Evolutionary conservation across 2,113 vertebrate genomes (phyloP).

Genomic region (Gorilla gorilla): DNA sequence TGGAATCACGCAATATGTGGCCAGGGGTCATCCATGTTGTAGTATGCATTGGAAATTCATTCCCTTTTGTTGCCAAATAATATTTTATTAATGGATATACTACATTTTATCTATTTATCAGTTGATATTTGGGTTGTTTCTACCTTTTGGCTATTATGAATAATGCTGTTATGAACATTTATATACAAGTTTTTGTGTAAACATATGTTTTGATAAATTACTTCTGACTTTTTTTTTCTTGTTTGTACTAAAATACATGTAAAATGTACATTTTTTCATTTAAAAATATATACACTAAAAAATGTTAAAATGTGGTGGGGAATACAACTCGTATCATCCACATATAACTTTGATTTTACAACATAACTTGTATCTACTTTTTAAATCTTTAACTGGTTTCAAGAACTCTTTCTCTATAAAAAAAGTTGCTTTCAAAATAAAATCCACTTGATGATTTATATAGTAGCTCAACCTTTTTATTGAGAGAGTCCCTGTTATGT

Average conservation of each 20-base stretch:
- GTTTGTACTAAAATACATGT: not conserved
- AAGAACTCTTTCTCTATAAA: not conserved
- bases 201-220: not conserved
- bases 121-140: not conserved
- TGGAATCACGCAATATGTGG: not conserved
- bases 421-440: slow-evolving; percentile 49
- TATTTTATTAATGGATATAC: not conserved
- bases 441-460: slow-evolving; percentile 48
- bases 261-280: not conserved
- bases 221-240: not conserved
- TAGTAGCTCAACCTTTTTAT: slow-evolving; percentile 26
- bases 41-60: not conserved
- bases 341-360: not conserved
- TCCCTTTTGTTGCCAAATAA: not conserved
- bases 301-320: not conserved
- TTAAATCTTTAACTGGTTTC: not conserved
- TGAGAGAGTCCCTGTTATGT: slow-evolving; percentile 33
- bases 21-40: not conserved
- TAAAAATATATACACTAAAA: not conserved
- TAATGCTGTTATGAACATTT: not conserved
- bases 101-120: not conserved
- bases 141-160: not conserved
- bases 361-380: not conserved
- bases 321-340: not conserved
- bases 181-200: not conserved